Conservation (phyloP, 2,797 vertebrate species). For the Pterois miles region DNA sequence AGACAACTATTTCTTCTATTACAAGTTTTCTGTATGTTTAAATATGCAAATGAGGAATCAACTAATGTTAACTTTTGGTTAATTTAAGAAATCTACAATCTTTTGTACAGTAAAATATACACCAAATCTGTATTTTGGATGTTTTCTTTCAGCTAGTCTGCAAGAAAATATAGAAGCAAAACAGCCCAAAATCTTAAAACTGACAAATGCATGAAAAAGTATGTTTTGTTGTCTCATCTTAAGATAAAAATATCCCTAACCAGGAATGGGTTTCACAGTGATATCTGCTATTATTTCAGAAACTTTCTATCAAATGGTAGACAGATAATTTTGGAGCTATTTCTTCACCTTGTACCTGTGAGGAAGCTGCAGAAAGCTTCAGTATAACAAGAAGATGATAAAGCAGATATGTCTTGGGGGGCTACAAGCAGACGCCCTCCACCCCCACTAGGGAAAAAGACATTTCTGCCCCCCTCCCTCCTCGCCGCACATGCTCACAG, state of each 20-base stretch:
- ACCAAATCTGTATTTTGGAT: no score
- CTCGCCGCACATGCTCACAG: slow-evolving; percentile 54
- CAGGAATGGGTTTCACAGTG: neutral
- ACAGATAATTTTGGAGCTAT: neutral
- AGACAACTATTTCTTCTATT: no score
- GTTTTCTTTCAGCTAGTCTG: no score
- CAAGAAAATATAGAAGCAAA: no score
- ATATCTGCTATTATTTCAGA: neutral
- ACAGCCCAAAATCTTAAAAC: no score
- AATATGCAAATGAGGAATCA: no score
- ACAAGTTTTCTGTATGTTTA: no score
- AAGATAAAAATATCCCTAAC: neutral
- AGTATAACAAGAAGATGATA: slow-evolving; percentile 50
- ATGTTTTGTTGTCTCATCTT: no score
- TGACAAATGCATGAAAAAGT: no score
- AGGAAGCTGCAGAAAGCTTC: slow-evolving; percentile 9
- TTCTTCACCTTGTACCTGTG: slow-evolving; percentile 9
- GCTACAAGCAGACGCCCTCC: slow-evolving; percentile 26
- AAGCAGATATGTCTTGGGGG: slow-evolving; percentile 43
- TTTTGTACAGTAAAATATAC: no score
- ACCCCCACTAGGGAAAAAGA: slow-evolving; percentile 24
- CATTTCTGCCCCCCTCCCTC: slow-evolving; percentile 14
- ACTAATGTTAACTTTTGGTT: no score
- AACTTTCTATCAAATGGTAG: slow-evolving; percentile 25
- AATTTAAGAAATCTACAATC: no score